Conservation (phyloP, 37 sponge, comb jelly and placozoan genomes). For the Geodia barretti region DNA sequence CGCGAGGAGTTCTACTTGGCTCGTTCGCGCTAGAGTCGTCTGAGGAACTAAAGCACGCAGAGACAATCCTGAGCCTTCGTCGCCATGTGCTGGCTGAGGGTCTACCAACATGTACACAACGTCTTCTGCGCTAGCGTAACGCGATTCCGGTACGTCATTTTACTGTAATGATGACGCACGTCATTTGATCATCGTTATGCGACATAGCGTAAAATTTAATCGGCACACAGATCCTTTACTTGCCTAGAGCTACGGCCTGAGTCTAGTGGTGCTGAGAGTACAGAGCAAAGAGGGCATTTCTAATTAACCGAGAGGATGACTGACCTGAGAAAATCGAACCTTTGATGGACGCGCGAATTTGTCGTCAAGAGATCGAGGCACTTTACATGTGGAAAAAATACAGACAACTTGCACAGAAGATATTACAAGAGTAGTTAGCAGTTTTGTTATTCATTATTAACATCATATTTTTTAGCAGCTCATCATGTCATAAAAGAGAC, state of each 20-base stretch:
- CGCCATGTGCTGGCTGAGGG: not conserved
- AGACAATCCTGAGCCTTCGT: not conserved
- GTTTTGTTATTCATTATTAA: too few relatives aligned
- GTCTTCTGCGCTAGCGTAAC: not conserved
- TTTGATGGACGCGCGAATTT: constrained; percentile 72
- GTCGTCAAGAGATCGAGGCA: constrained; percentile 89
- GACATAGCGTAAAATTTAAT: too few relatives aligned
- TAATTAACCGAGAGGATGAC: constrained; percentile 63
- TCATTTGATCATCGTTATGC: too few relatives aligned
- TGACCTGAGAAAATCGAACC: constrained; percentile 69
- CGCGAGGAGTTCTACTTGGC: too few relatives aligned
- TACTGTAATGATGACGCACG: too few relatives aligned
- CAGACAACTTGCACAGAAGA: constrained; percentile 79
- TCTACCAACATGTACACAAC: constrained; percentile 2
- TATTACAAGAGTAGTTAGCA: too few relatives aligned
- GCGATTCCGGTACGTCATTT: too few relatives aligned
- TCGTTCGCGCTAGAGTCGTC: too few relatives aligned
- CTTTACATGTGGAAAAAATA: constrained; percentile 88
- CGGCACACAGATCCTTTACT: constrained; percentile 86
- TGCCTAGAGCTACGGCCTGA: constrained; percentile 87
- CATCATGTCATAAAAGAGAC: too few relatives aligned
- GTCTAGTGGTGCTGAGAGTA: constrained; percentile 74
- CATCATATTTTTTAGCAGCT: too few relatives aligned
- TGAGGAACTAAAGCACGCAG: too few relatives aligned
- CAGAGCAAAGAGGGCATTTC: constrained; percentile 67